Base-by-base conservation (phyloP, 1,140 invertebrate genomes). In the Elysia chlorotica region DNA sequence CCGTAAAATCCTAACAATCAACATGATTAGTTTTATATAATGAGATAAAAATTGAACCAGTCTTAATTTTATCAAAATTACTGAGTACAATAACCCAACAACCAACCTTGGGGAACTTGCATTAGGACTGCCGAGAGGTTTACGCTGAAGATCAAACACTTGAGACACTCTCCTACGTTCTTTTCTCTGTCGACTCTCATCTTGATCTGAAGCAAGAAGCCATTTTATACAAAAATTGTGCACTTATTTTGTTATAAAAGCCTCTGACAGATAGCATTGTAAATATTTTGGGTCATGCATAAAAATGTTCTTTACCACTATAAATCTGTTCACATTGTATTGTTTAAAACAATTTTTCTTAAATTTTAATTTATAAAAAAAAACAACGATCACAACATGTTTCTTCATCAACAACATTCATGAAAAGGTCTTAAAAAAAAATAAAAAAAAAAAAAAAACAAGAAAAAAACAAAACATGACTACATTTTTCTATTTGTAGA, bases 141-240 rank as follows among this genome's bases (percentile, higher is more conserved):
- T 72, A 56, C 75, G 57, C 63, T 83, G 81, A 0, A 82, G 70
- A 36, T 79, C 78, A 76, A 77, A 75, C 28, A 65, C 73, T 66
- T 62, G 73, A 37, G 73, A 74, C 53, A 54, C 54, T 41, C 73
- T 69, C 41, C 73, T 41, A 17, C 35, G 70, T 57, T 85, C 81
- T 59, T 78, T 79, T 68, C 79, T 82, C 70, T 87, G 86, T 54
- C 79, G 76, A 56, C 81, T 83, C 79, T 87, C 87, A 77, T 87
- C 81, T 73, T 86, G 65, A 68, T 75, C 74, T 73, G 56, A 19
- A 48, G 17, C 19, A 14, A 37, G n/a, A n/a, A n/a, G n/a, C n/a
- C n/a, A n/a, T n/a, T n/a, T n/a, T 36, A 65, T 14, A 19, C 33
- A 65, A 4, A 6, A 65, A 65, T 38, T 5, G 38, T 36, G 35